Evolutionary conservation across 1,140 invertebrate species (phyloP), one percentile per base, ranked within the genome.

Genomic region (Maconellicoccus hirsutus): DNA sequence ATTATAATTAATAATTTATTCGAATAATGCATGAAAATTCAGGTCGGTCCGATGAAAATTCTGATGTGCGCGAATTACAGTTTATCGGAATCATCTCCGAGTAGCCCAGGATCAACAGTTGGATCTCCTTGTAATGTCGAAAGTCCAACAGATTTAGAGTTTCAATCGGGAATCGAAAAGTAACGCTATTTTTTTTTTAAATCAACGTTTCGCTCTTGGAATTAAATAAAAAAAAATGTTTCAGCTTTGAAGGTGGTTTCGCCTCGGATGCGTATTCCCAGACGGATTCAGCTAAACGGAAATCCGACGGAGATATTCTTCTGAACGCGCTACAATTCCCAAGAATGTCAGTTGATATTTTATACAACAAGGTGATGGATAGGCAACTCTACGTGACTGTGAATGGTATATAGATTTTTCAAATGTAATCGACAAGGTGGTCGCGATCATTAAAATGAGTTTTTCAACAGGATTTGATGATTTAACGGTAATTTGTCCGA

Each of bases 401-500:
- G 19, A 73, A 78, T 74, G 21, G 75, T 75, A 71, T 76, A 74
- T 78, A 75, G 42, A 52, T 8, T 52, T 3, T 19, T 52, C n/a
- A 52, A 19, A 6, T 33, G n/a, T n/a, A n/a, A n/a, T n/a, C 3
- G 29, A 33, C 12, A 33, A 33, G 3, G 29, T 33, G 12, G 29
- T 12, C 29, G 12, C 29, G 29, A 33, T 33, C 29, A 33, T 33
- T 33, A 33, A 33, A 33, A 33, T 12, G 12, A 33, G 12, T 33
- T 33, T 33, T 6, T 72, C 73, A 84, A 71, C 80, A 82, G 88
- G 86, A 77, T 89, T 91, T 77, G 85, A 89, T 27, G 83, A 86
- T 61, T 78, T 89, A 0, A 82, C 86, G 73, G 85, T 89, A 1
- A 82, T 88, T n/a, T 86, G 87, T 73, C 88, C 89, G 19, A 86